Evolutionary conservation across 2,113 vertebrate species (phyloP), one percentile per base, ranked within the genome.

Genomic region (Pygathrix nemaeus): DNA sequence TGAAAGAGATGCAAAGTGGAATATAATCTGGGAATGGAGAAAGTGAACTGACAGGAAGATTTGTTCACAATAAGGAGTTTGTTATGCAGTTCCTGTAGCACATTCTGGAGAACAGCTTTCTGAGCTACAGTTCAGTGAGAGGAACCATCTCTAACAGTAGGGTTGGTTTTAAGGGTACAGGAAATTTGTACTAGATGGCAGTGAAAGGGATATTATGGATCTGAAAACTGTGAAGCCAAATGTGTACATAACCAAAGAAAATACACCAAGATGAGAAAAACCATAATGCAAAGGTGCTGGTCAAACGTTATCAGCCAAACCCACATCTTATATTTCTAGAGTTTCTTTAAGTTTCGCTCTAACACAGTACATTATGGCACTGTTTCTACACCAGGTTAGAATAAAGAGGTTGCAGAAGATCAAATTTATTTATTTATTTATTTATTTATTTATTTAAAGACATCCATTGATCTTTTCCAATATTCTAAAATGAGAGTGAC

Each of bases 401-500:
- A 40, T 14, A 75, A 17, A 95, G 61, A 72, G 27, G 40, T 78
- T 21, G 68, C 21, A 30, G 57, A n/a, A 87, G 61, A 61, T 23
- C 52, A 85, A 88, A 68, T 1, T 27, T 78, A 9, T 27, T 70
- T 70, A 9, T 27, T 70, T 70, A 27, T 48, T 88, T 78, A 73
- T n/a, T 21, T 85, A 50, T 16, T 45, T 50, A 43, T 6, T 43
- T 43, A 50, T 16, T 45, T 57, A 91, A 94, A 92, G 85, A 72
- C 11, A 85, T 3, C 27, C 35, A 30, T 61, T 84, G 59, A 81
- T 88, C 50, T 93, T 90, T 95, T 40, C 93, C 70, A 94, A 23
- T 59, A 88, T 72, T 92, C 92, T 94, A 87, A 93, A 64, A 45
- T 38, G n/a, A 6, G 30, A 16, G 82, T 97, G 64, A 64, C 72